phyloP scores from a whole-genome alignment of 2,797 vertebrate species.

The Gymnocypris eckloni region DNA sequence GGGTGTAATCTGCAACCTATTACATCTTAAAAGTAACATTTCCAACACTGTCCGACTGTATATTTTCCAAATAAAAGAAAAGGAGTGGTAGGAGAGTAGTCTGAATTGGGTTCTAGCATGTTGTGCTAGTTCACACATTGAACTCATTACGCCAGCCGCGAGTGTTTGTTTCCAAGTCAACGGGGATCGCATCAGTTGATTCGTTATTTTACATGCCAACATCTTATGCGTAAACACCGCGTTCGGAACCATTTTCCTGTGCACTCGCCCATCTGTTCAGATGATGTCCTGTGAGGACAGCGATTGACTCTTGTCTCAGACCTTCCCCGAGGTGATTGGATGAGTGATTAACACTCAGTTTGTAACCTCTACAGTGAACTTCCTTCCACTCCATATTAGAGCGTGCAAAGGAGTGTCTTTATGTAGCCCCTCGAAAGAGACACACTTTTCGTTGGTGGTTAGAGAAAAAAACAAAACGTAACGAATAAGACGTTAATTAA shows the following conservation, averaged over 20 bases:
- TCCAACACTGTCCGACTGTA: too few species aligned
- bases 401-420: fast-evolving
- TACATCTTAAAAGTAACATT: too few species aligned
- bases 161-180: conserved; percentile 73
- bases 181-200: conserved; percentile 41
- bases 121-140: conserved; percentile 71
- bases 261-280: conserved; percentile 84
- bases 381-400: conserved; percentile 55
- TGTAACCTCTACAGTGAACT: conserved; percentile 80
- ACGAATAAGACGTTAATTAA: background rate
- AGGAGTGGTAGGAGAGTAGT: conserved; percentile 50
- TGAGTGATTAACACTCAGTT: conserved; percentile 79
- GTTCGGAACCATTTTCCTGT: conserved; percentile 71
- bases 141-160: conserved; percentile 72
- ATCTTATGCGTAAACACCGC: conserved; percentile 40
- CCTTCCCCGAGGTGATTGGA: conserved; percentile 77
- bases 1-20: too few species aligned
- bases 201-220: background rate
- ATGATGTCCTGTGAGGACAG: conserved; percentile 81
- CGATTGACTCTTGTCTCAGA: conserved; percentile 83
- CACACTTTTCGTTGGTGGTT: background rate
- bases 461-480: too few species aligned
- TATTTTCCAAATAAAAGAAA: background rate
- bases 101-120: conserved; percentile 76
- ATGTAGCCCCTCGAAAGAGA: fast-evolving